Percentiles rank a stretch among this genome's conserved stretches.
phyloP scores from a whole-genome alignment of 2,113 vertebrate species.

The Tachycineta bicolor region DNA sequence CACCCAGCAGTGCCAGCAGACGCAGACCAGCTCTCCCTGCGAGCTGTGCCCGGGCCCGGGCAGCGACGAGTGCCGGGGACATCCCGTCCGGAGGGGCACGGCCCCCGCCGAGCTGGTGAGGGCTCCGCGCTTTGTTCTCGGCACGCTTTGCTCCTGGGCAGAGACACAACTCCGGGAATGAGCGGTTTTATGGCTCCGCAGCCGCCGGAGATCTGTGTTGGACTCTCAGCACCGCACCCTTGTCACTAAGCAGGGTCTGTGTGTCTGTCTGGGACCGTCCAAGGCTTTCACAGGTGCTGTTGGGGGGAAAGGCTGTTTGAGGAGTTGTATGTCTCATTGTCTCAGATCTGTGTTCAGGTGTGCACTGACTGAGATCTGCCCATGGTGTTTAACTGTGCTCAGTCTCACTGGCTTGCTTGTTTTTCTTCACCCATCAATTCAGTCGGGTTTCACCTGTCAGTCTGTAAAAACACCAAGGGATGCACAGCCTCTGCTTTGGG shows the following conservation, averaged over 20 bases:
- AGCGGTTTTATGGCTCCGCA: rapidly evolving
- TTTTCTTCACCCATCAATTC: background rate
- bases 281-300: rapidly evolving
- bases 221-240: rapidly evolving
- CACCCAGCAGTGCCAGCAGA: constrained; percentile 32
- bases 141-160: background rate
- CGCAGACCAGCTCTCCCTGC: background rate
- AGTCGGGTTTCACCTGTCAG: background rate
- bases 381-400: background rate
- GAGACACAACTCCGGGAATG: rapidly evolving
- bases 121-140: rapidly evolving
- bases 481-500: background rate
- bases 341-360: background rate
- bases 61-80: constrained; percentile 1
- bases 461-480: background rate
- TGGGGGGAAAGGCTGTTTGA: background rate
- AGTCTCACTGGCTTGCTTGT: background rate
- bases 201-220: background rate
- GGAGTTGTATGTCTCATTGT: background rate
- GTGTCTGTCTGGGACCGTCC: background rate
- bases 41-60: background rate
- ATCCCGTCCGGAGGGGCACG: background rate
- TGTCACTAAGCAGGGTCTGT: rapidly evolving
- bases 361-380: background rate
- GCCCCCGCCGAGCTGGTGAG: background rate